Evolutionary conservation across 2,113 vertebrate genomes (phyloP).

Genomic region (Dascyllus trimaculatus): DNA sequence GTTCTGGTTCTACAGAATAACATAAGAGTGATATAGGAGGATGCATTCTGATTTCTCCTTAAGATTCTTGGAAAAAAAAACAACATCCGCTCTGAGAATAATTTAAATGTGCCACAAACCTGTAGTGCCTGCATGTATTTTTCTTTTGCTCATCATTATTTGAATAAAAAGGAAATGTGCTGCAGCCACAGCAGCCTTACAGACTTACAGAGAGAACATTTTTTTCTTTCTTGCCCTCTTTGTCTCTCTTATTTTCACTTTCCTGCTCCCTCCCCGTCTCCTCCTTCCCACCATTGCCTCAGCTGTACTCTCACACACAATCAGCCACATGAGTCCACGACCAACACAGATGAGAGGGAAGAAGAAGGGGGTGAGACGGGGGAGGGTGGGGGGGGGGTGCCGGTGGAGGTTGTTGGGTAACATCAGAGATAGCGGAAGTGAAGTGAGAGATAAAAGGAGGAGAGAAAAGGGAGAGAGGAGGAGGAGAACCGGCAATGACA

Average conservation of each 20-base stretch:
- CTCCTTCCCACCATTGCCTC: conserved; percentile 17
- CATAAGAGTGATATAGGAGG: neutral
- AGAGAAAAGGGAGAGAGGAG: conserved; percentile 29
- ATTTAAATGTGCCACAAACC: conserved; percentile 20
- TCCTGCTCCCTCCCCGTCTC: neutral
- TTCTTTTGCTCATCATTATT: neutral
- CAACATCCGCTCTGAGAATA: conserved; percentile 15
- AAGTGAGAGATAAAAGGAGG: conserved; percentile 61
- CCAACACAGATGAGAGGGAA: conserved; percentile 35
- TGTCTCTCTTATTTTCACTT: conserved; percentile 39
- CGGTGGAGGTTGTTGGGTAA: conserved; percentile 51
- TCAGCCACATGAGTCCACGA: conserved; percentile 43
- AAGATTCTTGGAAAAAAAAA: conserved; percentile 2
- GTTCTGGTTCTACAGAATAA: neutral
- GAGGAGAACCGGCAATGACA: conserved; percentile 36
- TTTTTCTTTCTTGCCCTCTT: conserved; percentile 3
- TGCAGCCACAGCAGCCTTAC: conserved; percentile 11
- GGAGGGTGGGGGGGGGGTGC: neutral
- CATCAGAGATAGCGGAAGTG: conserved; percentile 62
- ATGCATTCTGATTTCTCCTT: conserved; percentile 22
- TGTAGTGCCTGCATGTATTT: neutral
- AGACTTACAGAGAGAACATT: conserved; percentile 11
- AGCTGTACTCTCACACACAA: conserved; percentile 50
- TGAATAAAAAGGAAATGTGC: conserved; percentile 39
- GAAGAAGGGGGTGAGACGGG: conserved; percentile 3